Conservation (phyloP, 2,797 vertebrate species). For the Erithacus rubecula region DNA sequence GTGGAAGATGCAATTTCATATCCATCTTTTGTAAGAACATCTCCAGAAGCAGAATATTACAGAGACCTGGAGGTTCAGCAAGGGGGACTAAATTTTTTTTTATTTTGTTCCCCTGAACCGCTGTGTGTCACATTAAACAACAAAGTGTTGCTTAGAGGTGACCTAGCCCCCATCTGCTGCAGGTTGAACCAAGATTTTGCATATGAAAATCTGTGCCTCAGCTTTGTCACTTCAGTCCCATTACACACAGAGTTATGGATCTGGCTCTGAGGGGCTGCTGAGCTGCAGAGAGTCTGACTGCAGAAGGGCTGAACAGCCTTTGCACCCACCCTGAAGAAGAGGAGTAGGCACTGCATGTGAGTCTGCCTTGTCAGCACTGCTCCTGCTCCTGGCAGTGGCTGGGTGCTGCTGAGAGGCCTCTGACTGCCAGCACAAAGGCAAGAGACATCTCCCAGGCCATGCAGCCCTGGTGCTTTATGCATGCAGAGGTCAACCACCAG, state of each 20-base stretch:
- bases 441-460: not conserved
- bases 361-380: not conserved
- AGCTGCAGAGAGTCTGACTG: not conserved
- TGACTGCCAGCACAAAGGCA: not conserved
- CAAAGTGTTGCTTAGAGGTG: not conserved
- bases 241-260: not conserved
- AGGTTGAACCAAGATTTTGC: not conserved
- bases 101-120: not conserved
- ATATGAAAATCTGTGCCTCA: not conserved
- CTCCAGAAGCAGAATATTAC: not conserved
- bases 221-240: not conserved
- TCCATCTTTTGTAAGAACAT: not conserved
- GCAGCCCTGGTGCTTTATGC: not conserved
- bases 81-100: not conserved
- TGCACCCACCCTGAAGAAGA: not conserved
- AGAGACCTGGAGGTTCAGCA: not conserved
- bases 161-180: not conserved
- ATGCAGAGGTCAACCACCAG: not conserved
- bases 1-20: not conserved
- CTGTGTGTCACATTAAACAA: not conserved
- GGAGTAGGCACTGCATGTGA: fast-evolving
- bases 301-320: not conserved
- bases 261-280: not conserved
- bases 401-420: not conserved
- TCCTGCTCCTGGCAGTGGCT: not conserved